Conservation (phyloP, 2,797 vertebrate species). For the Odontamblyopus rebecca region DNA sequence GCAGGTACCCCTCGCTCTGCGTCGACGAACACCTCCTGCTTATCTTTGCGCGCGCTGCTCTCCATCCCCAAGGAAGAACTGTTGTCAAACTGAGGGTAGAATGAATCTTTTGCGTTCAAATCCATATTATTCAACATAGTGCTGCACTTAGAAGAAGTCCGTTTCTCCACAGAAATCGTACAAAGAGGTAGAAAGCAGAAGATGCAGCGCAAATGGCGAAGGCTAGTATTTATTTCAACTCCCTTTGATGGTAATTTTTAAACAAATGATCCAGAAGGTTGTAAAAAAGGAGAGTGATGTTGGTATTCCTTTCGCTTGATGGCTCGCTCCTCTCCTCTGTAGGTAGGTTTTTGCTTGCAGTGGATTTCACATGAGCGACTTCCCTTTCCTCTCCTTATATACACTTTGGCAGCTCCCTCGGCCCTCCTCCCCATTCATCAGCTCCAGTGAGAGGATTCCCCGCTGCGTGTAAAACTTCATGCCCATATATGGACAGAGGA, state of each 20-base stretch:
- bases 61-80: slow-evolving; percentile 79
- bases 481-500: slow-evolving; percentile 99
- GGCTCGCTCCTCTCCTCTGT: slow-evolving; percentile 66
- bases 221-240: slow-evolving; percentile 55
- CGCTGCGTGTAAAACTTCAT: slow-evolving; percentile 94
- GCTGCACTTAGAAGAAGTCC: slow-evolving; percentile 72
- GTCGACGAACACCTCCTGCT: slow-evolving; percentile 81
- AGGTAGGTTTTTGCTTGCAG: slow-evolving; percentile 79
- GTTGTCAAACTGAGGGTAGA: slow-evolving; percentile 86
- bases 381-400: slow-evolving; percentile 86
- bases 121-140: slow-evolving; percentile 92
- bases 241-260: slow-evolving; percentile 47
- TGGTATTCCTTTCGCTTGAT: slow-evolving; percentile 63
- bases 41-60: slow-evolving; percentile 75
- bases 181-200: slow-evolving; percentile 20
- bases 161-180: slow-evolving; percentile 44
- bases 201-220: slow-evolving; percentile 47
- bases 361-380: slow-evolving; percentile 81
- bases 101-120: slow-evolving; percentile 88
- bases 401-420: slow-evolving; percentile 81
- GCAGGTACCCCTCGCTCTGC: slow-evolving; percentile 76
- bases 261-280: slow-evolving; percentile 73
- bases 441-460: slow-evolving; percentile 99
- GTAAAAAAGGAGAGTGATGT: slow-evolving; percentile 54
- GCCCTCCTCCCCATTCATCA: slow-evolving; percentile 94